Evolutionary conservation across 2,797 vertebrate species (phyloP).

Genomic region (Huso huso): DNA sequence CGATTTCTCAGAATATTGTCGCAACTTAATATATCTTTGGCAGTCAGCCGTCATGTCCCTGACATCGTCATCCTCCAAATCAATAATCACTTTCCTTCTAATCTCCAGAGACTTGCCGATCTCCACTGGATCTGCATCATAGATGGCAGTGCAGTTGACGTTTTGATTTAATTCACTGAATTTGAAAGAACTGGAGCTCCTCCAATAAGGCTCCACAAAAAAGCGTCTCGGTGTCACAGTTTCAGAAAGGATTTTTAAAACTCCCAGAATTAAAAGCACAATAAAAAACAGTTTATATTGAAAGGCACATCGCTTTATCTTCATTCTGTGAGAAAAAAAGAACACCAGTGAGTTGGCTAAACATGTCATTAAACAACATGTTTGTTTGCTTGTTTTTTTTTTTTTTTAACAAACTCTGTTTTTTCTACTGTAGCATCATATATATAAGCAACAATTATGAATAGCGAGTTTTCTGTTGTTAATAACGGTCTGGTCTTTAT

Average conservation of each 20-base stretch:
- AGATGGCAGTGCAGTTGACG: conserved; percentile 76
- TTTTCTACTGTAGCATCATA: too few species aligned
- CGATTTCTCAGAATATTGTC: conserved; percentile 57
- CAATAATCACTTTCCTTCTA: conserved; percentile 58
- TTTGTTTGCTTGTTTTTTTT: too few species aligned
- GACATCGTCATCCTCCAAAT: conserved; percentile 66
- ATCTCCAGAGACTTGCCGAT: conserved; percentile 78
- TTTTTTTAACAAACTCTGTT: too few species aligned
- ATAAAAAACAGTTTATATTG: conserved; percentile 50
- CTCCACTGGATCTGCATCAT: conserved; percentile 76
- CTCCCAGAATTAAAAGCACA: conserved; percentile 63
- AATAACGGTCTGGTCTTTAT: too few species aligned
- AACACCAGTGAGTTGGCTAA: neutral
- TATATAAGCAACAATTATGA: too few species aligned
- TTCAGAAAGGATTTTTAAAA: conserved; percentile 62
- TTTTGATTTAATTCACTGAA: conserved; percentile 44
- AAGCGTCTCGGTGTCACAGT: conserved; percentile 48
- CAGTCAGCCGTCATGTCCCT: conserved; percentile 66
- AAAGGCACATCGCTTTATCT: conserved; percentile 52
- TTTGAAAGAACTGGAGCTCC: conserved; percentile 50
- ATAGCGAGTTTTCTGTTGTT: too few species aligned
- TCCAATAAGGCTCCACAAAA: conserved; percentile 65
- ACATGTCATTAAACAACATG: too few species aligned
- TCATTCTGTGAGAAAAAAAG: conserved; percentile 69
- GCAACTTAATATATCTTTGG: conserved; percentile 46